Conservation (phyloP, 2,888 invertebrate species). For the Erpobdella octoculata region DNA sequence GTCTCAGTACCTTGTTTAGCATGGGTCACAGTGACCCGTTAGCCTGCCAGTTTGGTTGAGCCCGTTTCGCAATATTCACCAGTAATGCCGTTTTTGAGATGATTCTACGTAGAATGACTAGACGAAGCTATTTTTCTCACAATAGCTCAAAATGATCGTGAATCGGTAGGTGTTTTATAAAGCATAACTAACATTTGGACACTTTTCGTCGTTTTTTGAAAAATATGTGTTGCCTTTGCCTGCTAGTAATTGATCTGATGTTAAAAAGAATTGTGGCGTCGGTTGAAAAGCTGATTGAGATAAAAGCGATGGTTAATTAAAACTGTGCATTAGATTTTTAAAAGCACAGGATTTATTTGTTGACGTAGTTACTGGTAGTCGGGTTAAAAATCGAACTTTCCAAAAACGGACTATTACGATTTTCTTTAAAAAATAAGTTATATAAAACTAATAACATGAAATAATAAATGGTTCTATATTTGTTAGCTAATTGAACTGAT, state of each 20-base stretch:
- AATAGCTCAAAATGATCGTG: neutral
- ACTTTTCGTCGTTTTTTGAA: neutral
- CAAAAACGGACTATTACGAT: too few relatives aligned
- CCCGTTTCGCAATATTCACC: too few relatives aligned
- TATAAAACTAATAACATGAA: conserved; percentile 6
- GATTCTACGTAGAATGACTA: neutral
- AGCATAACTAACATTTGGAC: neutral
- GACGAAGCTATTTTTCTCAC: neutral
- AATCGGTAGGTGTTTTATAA: neutral
- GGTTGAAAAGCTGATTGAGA: neutral
- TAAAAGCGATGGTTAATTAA: neutral
- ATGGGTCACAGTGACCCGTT: conserved; percentile 18
- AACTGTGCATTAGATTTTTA: neutral
- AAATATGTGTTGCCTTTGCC: too few relatives aligned
- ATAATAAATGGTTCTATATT: conserved; percentile 9
- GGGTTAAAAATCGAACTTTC: neutral
- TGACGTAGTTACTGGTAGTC: neutral
- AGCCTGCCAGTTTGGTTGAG: neutral
- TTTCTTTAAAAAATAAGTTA: neutral
- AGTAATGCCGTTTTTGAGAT: too few relatives aligned
- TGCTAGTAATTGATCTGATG: neutral
- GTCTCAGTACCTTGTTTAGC: conserved; percentile 9
- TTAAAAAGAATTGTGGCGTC: neutral
- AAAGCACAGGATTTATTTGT: too few relatives aligned
- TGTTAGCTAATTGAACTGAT: conserved; percentile 18